A percentile compares a stretch with the other conserved stretches of the same genome.
These are phyloP conservation scores for Trimorus sp. DNA, from an alignment of 2,888 invertebrate genomes.

Conservation along the genomic window DNA sequence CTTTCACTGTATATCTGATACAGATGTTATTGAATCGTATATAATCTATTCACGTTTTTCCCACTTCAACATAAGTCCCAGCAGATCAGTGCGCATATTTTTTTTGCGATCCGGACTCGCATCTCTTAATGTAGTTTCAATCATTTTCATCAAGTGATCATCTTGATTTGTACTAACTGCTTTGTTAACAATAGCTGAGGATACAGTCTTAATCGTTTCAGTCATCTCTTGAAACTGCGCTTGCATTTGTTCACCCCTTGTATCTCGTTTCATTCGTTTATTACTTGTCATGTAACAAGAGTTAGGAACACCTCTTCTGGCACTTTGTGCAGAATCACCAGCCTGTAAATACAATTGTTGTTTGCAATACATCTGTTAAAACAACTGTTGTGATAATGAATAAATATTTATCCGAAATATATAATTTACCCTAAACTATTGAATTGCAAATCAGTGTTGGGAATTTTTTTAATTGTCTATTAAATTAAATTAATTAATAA, in stretches of 20 bases:
- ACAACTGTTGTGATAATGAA: too few species aligned
- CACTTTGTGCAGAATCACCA: neutral
- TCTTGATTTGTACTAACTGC: neutral
- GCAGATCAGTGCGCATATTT: neutral
- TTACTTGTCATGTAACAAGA: neutral
- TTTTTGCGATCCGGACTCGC: neutral
- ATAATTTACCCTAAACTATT: too few species aligned
- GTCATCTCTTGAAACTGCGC: slow-evolving; percentile 3
- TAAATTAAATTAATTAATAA: too few species aligned
- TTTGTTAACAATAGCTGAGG: slow-evolving; percentile 9
- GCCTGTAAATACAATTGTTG: neutral
- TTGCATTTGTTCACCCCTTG: slow-evolving; percentile 8
- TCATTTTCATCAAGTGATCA: slow-evolving; percentile 2
- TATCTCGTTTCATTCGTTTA: neutral
- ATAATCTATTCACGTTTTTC: neutral
- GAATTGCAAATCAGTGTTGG: too few species aligned
- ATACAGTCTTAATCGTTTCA: slow-evolving; percentile 5
- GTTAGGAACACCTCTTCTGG: neutral
- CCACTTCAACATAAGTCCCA: slow-evolving; percentile 15
- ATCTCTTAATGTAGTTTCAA: slow-evolving; percentile 3
- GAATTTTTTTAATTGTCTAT: too few species aligned
- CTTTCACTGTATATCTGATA: too few species aligned
- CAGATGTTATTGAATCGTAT: too few species aligned
- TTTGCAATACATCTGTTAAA: neutral
- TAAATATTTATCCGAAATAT: too few species aligned